Conservation (phyloP, 1,140 invertebrate genomes). For the Zaprionus inermis region DNA sequence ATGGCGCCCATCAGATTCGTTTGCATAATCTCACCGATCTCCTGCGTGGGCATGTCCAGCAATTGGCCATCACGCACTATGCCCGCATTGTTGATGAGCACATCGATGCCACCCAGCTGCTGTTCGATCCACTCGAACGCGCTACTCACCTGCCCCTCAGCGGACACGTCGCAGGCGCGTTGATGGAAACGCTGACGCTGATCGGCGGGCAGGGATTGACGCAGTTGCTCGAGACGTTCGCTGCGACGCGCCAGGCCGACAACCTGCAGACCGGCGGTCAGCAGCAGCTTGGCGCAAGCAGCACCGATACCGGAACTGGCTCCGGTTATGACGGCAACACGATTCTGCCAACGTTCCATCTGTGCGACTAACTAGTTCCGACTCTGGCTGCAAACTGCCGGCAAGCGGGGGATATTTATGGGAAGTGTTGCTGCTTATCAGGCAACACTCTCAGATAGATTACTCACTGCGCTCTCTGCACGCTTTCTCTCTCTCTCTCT, state of each 20-base stretch:
- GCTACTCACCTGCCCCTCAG: slow-evolving; percentile 87
- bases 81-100: slow-evolving; percentile 91
- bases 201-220: slow-evolving; percentile 64
- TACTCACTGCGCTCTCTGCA: background rate
- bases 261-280: slow-evolving; percentile 86
- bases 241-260: slow-evolving; percentile 80
- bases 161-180: slow-evolving; percentile 87
- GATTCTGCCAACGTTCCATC: slow-evolving; percentile 85
- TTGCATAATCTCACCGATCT: slow-evolving; percentile 86
- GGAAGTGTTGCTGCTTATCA: slow-evolving; percentile 22
- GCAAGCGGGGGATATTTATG: slow-evolving; percentile 12
- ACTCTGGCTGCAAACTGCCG: background rate
- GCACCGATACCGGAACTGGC: slow-evolving; percentile 88
- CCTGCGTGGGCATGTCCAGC: slow-evolving; percentile 78
- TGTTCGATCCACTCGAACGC: slow-evolving; percentile 88
- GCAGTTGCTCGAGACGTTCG: slow-evolving; percentile 62
- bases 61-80: slow-evolving; percentile 83
- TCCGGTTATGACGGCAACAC: slow-evolving; percentile 88
- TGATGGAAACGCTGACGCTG: slow-evolving; percentile 83
- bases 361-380: slow-evolving; percentile 23
- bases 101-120: slow-evolving; percentile 87
- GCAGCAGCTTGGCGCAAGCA: slow-evolving; percentile 84
- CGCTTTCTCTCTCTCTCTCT: background rate
- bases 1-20: slow-evolving; percentile 89
- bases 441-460: background rate